Evolutionary conservation across 2,888 invertebrate genomes (phyloP), one percentile per base, ranked within the genome.

Genomic region (Nudaria mundana): DNA sequence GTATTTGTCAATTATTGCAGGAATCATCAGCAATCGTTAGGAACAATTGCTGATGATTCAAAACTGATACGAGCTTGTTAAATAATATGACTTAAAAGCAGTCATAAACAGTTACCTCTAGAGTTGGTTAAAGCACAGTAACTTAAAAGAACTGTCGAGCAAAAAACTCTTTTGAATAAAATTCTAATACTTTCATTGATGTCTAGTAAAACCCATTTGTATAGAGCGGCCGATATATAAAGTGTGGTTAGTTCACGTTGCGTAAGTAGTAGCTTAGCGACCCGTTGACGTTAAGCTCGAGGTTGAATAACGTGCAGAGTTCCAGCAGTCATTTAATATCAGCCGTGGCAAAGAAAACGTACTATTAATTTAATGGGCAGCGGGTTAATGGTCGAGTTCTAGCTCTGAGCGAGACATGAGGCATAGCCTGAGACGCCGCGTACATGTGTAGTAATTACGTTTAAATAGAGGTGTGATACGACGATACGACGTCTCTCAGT

Each of bases 341-440:
- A 44, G 52, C 51, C 50, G 67, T 66, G 58, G 72, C 63, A 78
- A 81, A 79, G 78, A 82, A 80, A 81, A 74, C 69, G 61, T 52
- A 70, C 73, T 75, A 76, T 81, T 76, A 81, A 81, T 75, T 79
- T 76, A 83, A 81, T 76, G 76, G 71, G 53, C 66, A 64, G 62
- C 60, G 40, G 41, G 42, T 48, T 56, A 56, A 56, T 52, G 52
- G 39, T 30, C 40, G 39, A 35, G 41, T 44, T 37, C 47, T 42
- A 31, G 46, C 40, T 48, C 40, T 29, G 41, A 37, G 43, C 40
- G 41, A 59, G 63, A 69, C 66, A 61, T 65, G 72, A 66, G 67
- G 69, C 48, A 54, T n/a, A n/a, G n/a, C n/a, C n/a, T n/a, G 63
- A 63, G 72, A 71, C 71, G 69, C 75, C 68, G 70, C 14, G n/a